Percentiles rank a stretch among this genome's conserved stretches.
Conservation (phyloP, 2,797 vertebrate genomes). For the Heteromormyrus szaboi region DNA sequence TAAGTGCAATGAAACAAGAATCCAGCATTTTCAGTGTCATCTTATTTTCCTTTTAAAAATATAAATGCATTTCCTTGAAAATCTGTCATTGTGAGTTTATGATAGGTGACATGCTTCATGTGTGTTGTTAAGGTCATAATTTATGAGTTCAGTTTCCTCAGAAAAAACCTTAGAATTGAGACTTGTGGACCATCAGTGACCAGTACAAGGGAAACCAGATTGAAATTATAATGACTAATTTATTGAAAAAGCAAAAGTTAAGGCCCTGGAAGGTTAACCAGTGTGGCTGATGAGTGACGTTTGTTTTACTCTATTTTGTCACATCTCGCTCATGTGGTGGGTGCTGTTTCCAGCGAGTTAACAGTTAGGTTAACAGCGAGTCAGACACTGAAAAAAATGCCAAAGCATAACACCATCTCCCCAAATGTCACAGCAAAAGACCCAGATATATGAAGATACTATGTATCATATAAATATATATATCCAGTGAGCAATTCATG, state of each 20-base stretch:
- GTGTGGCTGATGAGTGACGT: neutral
- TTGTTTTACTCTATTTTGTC: neutral
- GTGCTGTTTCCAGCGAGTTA: neutral
- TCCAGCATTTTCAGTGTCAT: slow-evolving; percentile 51
- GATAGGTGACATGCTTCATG: neutral
- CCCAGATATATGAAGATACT: neutral
- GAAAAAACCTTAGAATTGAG: neutral
- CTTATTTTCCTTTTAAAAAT: slow-evolving; percentile 35
- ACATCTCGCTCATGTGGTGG: neutral
- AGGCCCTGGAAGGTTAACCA: neutral
- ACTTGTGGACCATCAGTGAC: neutral
- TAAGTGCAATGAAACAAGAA: slow-evolving; percentile 55
- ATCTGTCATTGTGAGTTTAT: neutral
- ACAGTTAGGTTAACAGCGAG: neutral
- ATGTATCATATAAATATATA: neutral
- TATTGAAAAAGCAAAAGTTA: neutral
- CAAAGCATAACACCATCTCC: neutral
- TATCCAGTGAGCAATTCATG: neutral
- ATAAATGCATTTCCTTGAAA: neutral
- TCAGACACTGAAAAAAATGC: neutral
- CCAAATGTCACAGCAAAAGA: neutral
- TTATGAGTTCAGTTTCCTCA: neutral
- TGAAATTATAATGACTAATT: neutral
- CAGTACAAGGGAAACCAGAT: neutral
- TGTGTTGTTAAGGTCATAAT: neutral